Base-by-base conservation (phyloP, 1,140 invertebrate species). In the Brachionus manjavacas region DNA sequence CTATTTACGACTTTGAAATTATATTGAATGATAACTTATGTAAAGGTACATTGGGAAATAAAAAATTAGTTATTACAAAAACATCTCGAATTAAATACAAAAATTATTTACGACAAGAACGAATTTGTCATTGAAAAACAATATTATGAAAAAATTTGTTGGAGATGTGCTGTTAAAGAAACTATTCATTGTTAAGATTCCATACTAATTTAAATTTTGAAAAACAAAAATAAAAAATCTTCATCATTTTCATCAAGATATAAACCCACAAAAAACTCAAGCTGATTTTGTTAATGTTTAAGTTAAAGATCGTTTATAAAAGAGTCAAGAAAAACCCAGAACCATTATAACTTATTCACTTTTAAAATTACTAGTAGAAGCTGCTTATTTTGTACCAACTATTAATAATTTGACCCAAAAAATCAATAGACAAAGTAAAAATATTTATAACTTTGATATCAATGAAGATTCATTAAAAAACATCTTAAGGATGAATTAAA, bases 181-280 rank as follows among this genome's bases (percentile, higher is more conserved):
- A 2, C 43, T 46, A 7, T 46, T 46, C 43, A 46, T 2, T 46
- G 43, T 46, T 3, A 46, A 7, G 43, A 46, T 46, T 46, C 23
- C 55, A 64, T 25, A 64, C 55, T 64, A 64, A 64, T 25, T 64
- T 64, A 25, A 64, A 64, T 64, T 64, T 64, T 64, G n/a, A 64
- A 64, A 64, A 12, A 64, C n/a, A 64, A 12, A 64, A 64, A 64
- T 64, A 12, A 64, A 64, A 64, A 64, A 64, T 64, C n/a, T 3
- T 20, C 3, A 64, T 64, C 23, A 64, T 64, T 64, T 64, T 64
- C 55, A 64, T 64, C n/a, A 11, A 14, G 55, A 25, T 64, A 25
- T 64, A n/a, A 3, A 64, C 7, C 55, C 55, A 25, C 55, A 12
- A 64, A 64, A 64, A 64, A 64, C 20, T n/a, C 1, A 20, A 64